phyloP scores from a whole-genome alignment of 2,888 invertebrate species.

The Anoplius nigerrimus region DNA sequence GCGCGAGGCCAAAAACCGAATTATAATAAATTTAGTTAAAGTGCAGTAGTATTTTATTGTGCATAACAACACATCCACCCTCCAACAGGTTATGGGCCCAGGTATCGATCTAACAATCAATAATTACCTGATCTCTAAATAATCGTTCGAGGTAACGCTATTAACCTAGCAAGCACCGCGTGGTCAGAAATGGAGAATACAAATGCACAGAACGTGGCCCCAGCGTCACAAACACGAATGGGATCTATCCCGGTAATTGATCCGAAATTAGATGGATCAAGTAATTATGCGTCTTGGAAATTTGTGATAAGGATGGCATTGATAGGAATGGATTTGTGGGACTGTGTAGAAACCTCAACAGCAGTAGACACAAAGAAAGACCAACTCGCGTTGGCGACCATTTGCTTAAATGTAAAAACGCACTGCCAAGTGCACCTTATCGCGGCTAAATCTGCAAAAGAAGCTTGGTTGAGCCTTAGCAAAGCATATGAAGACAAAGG shows the following conservation, averaged over 20 bases:
- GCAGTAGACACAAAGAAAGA: background rate
- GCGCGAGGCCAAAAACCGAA: no score
- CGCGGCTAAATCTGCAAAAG: background rate
- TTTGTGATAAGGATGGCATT: background rate
- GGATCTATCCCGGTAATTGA: background rate
- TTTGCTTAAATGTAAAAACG: background rate
- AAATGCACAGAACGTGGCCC: background rate
- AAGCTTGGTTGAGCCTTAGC: background rate
- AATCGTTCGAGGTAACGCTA: background rate
- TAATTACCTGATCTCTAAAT: background rate
- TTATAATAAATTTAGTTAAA: no score
- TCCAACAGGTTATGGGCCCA: conserved; percentile 4
- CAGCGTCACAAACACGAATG: background rate
- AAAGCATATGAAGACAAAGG: background rate
- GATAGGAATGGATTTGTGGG: background rate
- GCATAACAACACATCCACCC: no score
- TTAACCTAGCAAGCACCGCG: no score
- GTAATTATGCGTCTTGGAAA: background rate
- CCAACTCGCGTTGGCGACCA: background rate
- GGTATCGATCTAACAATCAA: background rate
- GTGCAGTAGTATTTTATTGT: no score
- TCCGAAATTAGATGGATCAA: background rate
- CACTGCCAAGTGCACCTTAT: conserved; percentile 1
- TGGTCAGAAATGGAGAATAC: no score
- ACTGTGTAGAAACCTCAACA: background rate